Base-by-base conservation (phyloP, 1,140 invertebrate species). In the Bombus waltoni region DNA sequence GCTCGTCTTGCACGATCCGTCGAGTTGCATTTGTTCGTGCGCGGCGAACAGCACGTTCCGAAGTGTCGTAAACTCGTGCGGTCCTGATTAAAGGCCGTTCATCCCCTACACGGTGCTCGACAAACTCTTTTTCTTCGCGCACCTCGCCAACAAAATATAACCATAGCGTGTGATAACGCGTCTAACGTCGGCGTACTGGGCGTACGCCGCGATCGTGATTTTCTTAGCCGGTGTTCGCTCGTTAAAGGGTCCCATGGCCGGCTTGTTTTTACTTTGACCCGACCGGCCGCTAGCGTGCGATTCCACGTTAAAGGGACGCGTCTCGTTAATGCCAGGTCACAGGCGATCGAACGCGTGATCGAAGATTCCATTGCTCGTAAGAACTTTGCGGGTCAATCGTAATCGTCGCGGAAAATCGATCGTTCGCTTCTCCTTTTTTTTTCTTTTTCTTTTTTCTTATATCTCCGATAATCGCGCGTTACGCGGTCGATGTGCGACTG, bases 51-150 rank as follows among this genome's bases (percentile, higher is more conserved):
- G 70, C 81, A 77, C 73, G 85, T 78, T 62, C 42, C 73, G 8
- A 84, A 87, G 85, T 87, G 85, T 87, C 85, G 85, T 79, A 59
- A 87, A 79, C 81, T 78, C 81, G 74, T 72, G 44, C 35, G 32
- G 80, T 59, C 25, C 66, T 76, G 81, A 83, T 87, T 83, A 73
- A 77, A 83, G 28, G 74, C 28, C 44, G 66, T 83, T 83, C 47
- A 75, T 44, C 68, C 53, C 65, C 59, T 44, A 28, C 15, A n/a
- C 25, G 28, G 2, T 40, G 72, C 5, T 15, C 44, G 15, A 18
- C 28, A 11, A 35, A 35, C 47, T 40, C 40, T 80, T 72, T 85
- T 53, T 53, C 83, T n/a, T 40, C 53, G 40, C 65, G 47, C 66
- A 65, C 15, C 9, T 32, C 40, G 13, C 47, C 44, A 38, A 71